Conservation (phyloP, 1,140 invertebrate species). For the Aphis craccivora region DNA sequence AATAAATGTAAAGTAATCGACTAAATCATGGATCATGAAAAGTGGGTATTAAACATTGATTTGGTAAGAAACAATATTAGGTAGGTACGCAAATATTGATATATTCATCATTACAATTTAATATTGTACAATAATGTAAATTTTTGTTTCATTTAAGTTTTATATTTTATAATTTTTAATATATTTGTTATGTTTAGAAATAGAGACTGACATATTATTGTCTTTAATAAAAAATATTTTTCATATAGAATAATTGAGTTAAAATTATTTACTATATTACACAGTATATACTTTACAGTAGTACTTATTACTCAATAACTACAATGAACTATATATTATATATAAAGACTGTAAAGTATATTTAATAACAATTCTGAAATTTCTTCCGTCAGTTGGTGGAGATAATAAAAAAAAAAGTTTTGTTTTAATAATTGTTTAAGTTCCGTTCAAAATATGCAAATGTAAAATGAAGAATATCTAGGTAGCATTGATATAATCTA, state of each 20-base stretch:
- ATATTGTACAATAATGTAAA: too few species aligned
- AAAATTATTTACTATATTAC: background rate
- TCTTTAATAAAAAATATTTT: background rate
- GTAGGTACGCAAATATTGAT: too few species aligned
- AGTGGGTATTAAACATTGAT: too few species aligned
- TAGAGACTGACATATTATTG: background rate
- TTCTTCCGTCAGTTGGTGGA: background rate
- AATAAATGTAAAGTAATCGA: too few species aligned
- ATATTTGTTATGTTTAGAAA: background rate
- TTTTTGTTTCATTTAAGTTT: too few species aligned
- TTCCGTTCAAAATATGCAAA: background rate
- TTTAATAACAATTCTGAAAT: background rate
- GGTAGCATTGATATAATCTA: background rate
- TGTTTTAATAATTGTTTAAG: background rate
- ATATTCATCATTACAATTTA: too few species aligned
- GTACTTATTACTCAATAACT: too few species aligned
- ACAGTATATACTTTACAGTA: too few species aligned
- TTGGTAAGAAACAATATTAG: too few species aligned
- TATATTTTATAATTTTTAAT: too few species aligned
- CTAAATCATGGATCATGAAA: too few species aligned
- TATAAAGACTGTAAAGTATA: background rate
- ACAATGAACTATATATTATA: background rate
- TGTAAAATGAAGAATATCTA: background rate
- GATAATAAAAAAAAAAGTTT: background rate
- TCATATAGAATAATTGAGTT: background rate